Base-by-base conservation (phyloP, 1,140 invertebrate genomes). In the Drosophila pallidifrons region DNA sequence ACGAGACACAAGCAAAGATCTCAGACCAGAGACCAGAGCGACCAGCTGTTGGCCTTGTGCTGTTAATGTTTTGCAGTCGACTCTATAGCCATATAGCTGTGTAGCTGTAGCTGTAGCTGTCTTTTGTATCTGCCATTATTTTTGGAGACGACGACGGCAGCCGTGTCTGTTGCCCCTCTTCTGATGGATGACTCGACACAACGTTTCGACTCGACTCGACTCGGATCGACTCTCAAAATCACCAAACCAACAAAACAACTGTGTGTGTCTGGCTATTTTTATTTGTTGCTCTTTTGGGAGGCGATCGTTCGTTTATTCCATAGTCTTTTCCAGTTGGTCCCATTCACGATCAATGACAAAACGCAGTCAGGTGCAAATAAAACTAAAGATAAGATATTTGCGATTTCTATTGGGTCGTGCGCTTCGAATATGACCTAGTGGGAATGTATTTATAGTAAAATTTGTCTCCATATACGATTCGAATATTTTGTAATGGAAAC, bases 1-100 rank as follows among this genome's bases (percentile, higher is more conserved):
- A 15, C 54, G 46, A 79, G 49, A 74, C 64, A 25, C 3, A 25
- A 4, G 20, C 38, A 15, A 38, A 65, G 54, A 74, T 41, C 49
- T 13, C 11, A 63, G 30, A 75, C 65, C 45, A n/a, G 67, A 76
- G 68, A 75, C 61, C 70, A 64, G 69, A 72, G 51, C 61, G 74
- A 79, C 61, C 77, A 79, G 77, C 77, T 79, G 77, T 79, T 79
- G 74, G 77, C 77, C 77, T 79, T 79, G 77, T 79, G 77, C 77
- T 79, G 74, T 79, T 79, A 79, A 77, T 79, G 73, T 61, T 41
- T 75, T 70, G 72, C 57, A 59, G 75, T 74, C 51, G 20, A 38
- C 35, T 38, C 35, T 38, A 32, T 32, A 32, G 30, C 20, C 20
- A 32, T 32, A 32, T 32, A 25, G 20, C 20, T 25, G 20, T 32